Conservation (phyloP, 2,113 vertebrate species). For the Dolichotis patagonum region DNA sequence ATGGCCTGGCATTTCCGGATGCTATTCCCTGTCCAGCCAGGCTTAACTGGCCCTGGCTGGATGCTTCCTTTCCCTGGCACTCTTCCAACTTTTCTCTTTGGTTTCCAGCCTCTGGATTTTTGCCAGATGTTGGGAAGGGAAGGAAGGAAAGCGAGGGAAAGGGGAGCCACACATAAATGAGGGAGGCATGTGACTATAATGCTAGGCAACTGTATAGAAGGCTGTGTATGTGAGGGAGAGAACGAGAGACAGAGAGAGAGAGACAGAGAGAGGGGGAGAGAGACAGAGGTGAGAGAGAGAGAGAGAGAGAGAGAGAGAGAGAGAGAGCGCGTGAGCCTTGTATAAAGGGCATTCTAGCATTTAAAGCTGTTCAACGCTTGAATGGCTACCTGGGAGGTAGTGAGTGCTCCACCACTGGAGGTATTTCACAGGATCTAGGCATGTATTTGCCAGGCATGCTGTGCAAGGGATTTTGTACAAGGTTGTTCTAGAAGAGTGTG, state of each 20-base stretch:
- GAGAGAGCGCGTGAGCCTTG: background rate
- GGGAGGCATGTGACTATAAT: background rate
- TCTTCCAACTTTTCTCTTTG: slow-evolving; percentile 18
- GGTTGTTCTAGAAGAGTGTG: background rate
- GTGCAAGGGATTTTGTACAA: background rate
- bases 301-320: background rate
- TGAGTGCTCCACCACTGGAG: background rate
- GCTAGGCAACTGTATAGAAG: background rate
- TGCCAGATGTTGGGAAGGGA: slow-evolving; percentile 4
- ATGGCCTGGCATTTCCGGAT: background rate
- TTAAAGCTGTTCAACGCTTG: background rate
- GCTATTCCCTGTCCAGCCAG: background rate
- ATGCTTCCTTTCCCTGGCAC: background rate
- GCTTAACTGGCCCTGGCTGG: background rate
- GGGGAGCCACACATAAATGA: background rate
- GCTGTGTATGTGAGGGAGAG: background rate
- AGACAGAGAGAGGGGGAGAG: background rate
- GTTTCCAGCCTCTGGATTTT: slow-evolving; percentile 7
- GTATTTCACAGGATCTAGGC: background rate
- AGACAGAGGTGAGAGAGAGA: background rate
- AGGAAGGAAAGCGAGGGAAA: slow-evolving; percentile 3
- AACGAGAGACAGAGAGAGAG: background rate
- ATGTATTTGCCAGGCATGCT: background rate
- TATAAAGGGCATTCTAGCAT: slow-evolving; percentile 13
- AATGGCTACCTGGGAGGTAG: background rate